These are phyloP conservation scores for Bedellia somnulentella DNA, from an alignment of 2,888 invertebrate species.

Conservation along the genomic window DNA sequence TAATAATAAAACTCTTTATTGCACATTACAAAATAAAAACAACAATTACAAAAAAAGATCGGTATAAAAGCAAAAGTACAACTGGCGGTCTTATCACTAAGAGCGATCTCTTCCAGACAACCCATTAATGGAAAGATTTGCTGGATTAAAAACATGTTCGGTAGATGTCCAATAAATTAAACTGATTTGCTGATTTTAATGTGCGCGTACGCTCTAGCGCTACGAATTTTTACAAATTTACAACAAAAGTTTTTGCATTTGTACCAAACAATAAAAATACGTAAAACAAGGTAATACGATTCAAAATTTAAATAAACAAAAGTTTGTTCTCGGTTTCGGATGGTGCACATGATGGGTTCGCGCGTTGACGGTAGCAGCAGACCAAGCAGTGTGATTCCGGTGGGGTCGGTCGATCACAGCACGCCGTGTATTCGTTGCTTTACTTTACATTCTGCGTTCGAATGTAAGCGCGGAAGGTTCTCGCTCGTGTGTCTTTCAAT, in stretches of 20 bases:
- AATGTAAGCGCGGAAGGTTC: conserved; percentile 23
- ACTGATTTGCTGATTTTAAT: too few species aligned
- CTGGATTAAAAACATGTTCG: too few species aligned
- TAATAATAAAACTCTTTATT: too few species aligned
- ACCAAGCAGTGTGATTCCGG: conserved; percentile 60
- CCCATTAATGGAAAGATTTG: too few species aligned
- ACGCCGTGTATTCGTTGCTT: conserved; percentile 35
- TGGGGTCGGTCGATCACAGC: conserved; percentile 57
- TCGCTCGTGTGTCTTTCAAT: conserved; percentile 18
- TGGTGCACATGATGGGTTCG: conserved; percentile 47
- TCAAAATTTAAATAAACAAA: conserved; percentile 14
- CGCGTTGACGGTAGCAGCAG: conserved; percentile 51
- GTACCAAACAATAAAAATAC: too few species aligned
- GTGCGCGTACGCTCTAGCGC: conserved; percentile 49
- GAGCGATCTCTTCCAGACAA: too few species aligned
- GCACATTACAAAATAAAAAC: too few species aligned
- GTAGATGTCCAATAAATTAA: too few species aligned
- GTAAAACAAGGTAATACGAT: conserved; percentile 1
- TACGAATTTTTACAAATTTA: conserved; percentile 37
- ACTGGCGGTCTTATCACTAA: too few species aligned
- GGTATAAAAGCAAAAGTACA: too few species aligned
- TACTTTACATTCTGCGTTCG: conserved; percentile 32
- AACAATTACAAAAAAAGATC: too few species aligned
- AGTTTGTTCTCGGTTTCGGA: conserved; percentile 39
- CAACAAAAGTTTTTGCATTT: too few species aligned